A percentile compares a stretch with the other conserved stretches of the same genome.
Evolutionary conservation across 2,113 vertebrate species (phyloP).

Genomic region (Mustela lutreola): DNA sequence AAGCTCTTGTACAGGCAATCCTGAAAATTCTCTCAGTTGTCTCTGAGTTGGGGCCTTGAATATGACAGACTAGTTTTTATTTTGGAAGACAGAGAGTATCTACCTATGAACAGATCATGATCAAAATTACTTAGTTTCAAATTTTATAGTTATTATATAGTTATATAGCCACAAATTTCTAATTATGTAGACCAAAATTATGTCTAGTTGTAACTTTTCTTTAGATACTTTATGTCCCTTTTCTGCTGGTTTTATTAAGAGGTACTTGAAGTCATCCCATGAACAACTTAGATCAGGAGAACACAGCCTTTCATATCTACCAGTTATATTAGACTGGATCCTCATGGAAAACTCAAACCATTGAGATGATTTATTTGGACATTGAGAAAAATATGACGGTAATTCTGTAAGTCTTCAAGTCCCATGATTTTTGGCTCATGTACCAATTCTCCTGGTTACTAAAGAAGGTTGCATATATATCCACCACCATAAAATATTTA

Average conservation of each 20-base stretch:
- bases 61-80: not conserved
- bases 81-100: not conserved
- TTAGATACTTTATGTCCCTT: not conserved
- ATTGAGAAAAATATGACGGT: conserved; percentile 8
- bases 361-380: conserved; percentile 26
- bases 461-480: not conserved
- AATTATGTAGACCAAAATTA: not conserved
- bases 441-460: not conserved
- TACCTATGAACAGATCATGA: not conserved
- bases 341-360: not conserved
- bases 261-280: conserved; percentile 14
- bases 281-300: not conserved
- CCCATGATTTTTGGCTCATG: not conserved
- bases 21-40: not conserved
- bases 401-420: not conserved
- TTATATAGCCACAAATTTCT: not conserved
- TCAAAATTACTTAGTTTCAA: not conserved
- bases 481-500: not conserved
- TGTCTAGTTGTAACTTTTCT: not conserved
- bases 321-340: not conserved
- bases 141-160: conserved; percentile 23
- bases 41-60: not conserved
- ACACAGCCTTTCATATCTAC: not conserved
- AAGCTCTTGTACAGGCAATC: not conserved
- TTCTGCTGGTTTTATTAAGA: conserved; percentile 20